Percentiles rank a stretch among this genome's conserved stretches.
phyloP scores from a whole-genome alignment of 35 echinoderm and acorn worm genomes.

The Apostichopus parvimensis region DNA sequence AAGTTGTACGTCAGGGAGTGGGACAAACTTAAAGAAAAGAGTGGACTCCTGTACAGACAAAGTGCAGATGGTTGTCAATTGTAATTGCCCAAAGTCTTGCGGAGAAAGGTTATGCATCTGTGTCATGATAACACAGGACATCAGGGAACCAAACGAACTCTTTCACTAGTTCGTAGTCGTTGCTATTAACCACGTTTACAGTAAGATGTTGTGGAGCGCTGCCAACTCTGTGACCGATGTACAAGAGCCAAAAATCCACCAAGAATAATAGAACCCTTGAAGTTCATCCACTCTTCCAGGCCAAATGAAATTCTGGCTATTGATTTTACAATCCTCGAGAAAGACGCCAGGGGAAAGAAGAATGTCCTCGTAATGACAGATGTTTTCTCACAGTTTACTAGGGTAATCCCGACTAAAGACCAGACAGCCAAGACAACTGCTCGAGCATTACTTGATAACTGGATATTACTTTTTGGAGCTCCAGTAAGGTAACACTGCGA shows the following conservation, averaged over 20 bases:
- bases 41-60: conserved; percentile 18
- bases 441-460: not conserved
- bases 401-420: not conserved
- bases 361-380: conserved; percentile 21
- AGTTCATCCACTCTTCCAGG: not conserved
- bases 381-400: conserved; percentile 11
- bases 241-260: conserved; percentile 28
- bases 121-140: conserved; percentile 52
- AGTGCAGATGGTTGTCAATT: conserved; percentile 3
- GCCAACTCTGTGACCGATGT: conserved; percentile 51
- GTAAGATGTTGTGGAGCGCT: conserved; percentile 7
- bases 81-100: not conserved
- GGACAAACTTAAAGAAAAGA: not conserved
- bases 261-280: conserved; percentile 1
- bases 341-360: conserved; percentile 28
- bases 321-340: conserved; percentile 48
- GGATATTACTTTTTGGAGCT: not conserved
- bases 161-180: conserved; percentile 33
- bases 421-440: conserved; percentile 24
- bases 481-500: not conserved
- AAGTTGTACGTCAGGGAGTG: not conserved
- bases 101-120: not conserved
- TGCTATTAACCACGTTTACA: conserved; percentile 56
- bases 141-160: conserved; percentile 41
- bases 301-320: conserved; percentile 54